Conservation (phyloP, 2,113 vertebrate genomes). For the Gymnogyps californianus region DNA sequence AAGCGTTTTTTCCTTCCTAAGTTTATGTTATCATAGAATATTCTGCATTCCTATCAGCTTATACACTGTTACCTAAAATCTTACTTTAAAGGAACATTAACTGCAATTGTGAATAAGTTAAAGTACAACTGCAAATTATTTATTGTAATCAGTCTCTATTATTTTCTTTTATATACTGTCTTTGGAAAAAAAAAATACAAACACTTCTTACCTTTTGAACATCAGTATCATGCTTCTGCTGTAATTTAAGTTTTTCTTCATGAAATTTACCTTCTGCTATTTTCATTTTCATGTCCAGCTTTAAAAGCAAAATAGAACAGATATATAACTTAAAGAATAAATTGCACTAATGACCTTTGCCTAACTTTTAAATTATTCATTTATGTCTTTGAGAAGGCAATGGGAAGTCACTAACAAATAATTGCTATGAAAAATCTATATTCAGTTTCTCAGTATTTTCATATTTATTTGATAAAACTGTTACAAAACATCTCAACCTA, state of each 20-base stretch:
- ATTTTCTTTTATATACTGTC: not conserved
- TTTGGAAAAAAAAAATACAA: not conserved
- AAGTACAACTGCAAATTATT: not conserved
- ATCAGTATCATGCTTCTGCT: conserved; percentile 89
- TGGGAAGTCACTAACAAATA: not conserved
- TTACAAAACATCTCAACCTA: not conserved
- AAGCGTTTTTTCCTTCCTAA: not conserved
- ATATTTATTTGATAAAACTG: not conserved
- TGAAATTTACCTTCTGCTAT: conserved; percentile 87
- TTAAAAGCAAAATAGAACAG: conserved; percentile 47
- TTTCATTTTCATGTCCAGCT: conserved; percentile 87
- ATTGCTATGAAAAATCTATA: not conserved
- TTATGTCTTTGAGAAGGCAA: not conserved
- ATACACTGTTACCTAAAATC: not conserved
- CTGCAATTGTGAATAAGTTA: not conserved
- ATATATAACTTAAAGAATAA: not conserved
- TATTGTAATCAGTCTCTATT: not conserved
- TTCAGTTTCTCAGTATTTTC: not conserved
- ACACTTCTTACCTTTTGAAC: conserved; percentile 85
- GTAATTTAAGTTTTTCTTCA: conserved; percentile 90
- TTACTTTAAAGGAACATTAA: not conserved
- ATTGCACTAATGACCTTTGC: not conserved
- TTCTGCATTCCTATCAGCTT: not conserved
- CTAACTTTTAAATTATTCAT: not conserved
- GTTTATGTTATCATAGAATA: not conserved